phyloP scores from a whole-genome alignment of 2,888 invertebrate species.

The Catocala nupta region DNA sequence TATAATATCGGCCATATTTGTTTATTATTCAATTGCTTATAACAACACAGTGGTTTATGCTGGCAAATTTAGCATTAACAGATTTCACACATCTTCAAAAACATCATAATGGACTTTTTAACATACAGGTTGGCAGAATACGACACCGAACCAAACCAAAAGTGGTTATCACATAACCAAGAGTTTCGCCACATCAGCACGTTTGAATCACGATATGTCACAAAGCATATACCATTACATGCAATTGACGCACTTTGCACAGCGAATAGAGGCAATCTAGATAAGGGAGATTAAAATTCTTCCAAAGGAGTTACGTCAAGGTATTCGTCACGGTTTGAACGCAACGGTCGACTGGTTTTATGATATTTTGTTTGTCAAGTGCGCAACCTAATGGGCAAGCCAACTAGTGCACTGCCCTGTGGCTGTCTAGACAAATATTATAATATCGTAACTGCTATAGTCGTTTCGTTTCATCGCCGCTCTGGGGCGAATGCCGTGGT shows the following conservation, averaged over 20 bases:
- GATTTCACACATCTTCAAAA: too few species aligned
- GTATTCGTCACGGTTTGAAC: conserved; percentile 22
- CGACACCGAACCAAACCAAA: too few species aligned
- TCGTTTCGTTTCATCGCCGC: too few species aligned
- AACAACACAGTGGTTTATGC: too few species aligned
- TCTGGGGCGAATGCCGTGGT: too few species aligned
- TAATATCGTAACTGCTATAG: background rate
- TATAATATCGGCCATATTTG: too few species aligned
- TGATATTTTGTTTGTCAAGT: conserved; percentile 40
- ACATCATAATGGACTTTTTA: too few species aligned
- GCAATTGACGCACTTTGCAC: conserved; percentile 16
- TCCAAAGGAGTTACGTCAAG: conserved; percentile 25
- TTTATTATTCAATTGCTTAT: too few species aligned
- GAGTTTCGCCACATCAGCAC: background rate
- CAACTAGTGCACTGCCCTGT: conserved; percentile 29
- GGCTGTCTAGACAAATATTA: conserved; percentile 7
- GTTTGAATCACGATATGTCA: background rate
- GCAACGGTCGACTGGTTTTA: conserved; percentile 30
- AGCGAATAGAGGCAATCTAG: conserved; percentile 33
- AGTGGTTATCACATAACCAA: too few species aligned
- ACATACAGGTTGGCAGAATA: too few species aligned
- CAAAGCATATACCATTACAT: conserved; percentile 8
- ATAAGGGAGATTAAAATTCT: conserved; percentile 40
- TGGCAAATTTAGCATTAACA: too few species aligned
- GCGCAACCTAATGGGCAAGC: conserved; percentile 33